Evolutionary conservation across 1,140 invertebrate species (phyloP).

Genomic region (Magallana ariakensis): DNA sequence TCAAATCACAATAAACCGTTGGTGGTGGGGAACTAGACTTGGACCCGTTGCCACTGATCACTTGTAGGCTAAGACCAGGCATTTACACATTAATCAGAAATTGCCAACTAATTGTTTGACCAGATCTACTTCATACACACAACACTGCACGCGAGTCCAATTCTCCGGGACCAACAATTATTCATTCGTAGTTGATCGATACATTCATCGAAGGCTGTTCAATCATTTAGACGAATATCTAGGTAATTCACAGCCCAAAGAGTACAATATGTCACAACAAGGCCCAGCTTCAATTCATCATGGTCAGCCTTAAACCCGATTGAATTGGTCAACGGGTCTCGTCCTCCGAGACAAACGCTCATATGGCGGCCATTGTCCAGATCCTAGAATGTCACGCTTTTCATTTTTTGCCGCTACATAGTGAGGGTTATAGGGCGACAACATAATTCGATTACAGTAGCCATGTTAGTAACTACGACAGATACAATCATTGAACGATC

Average conservation of each 20-base stretch:
- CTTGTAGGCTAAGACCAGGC: background rate
- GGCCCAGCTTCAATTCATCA: slow-evolving; percentile 14
- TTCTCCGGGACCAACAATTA: slow-evolving; percentile 13
- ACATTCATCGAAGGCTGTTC: slow-evolving; percentile 20
- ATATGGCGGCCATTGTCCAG: background rate
- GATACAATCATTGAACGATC: background rate
- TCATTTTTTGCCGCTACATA: background rate
- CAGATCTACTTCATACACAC: slow-evolving; percentile 4
- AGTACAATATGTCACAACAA: slow-evolving; percentile 34
- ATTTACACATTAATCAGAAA: slow-evolving; percentile 29
- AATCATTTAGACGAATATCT: slow-evolving; percentile 19
- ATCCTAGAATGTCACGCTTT: background rate
- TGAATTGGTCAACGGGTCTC: background rate
- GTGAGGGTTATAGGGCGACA: background rate
- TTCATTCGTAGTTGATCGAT: slow-evolving; percentile 30
- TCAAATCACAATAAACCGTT: background rate
- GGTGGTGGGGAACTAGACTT: background rate
- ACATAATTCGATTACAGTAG: background rate
- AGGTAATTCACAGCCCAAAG: slow-evolving; percentile 22
- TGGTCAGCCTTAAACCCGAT: background rate
- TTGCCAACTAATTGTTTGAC: slow-evolving; percentile 22
- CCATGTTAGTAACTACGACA: background rate
- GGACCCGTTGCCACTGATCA: background rate
- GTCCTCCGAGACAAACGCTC: background rate
- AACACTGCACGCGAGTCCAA: slow-evolving; percentile 8